Base-by-base conservation (phyloP, 2,113 vertebrate genomes). In the Fulica atra region DNA sequence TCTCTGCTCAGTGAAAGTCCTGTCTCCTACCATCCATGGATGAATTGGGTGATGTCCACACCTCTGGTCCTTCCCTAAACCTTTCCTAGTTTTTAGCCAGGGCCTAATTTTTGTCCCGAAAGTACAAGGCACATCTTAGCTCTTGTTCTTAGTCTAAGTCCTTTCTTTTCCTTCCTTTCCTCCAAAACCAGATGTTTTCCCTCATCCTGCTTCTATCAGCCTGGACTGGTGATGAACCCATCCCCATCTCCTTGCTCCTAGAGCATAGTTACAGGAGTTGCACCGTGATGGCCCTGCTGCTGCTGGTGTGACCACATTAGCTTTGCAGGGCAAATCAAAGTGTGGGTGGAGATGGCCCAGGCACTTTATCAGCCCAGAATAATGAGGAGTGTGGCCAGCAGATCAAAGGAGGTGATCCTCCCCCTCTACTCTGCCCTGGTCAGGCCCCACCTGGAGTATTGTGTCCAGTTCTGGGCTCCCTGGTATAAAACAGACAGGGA, bases 51-150 rank as follows among this genome's bases (percentile, higher is more conserved):
- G 21, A 36, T 18, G 38, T 66, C 17, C 5, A 3, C 35, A 9
- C 25, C 18, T 56, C 11, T 57, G 13, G 42, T 72, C 53, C 36
- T 42, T 91, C 24, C 25, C 15, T 48, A 70, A 68, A 66, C 6
- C 36, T 50, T 40, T 92, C 56, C n/a, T 42, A 9, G 0, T 2
- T 88, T 81, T 66, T 21, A n/a, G 13, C 4, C 33, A 60, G 24
- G 16, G 56, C 8, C 35, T 60, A 15, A 16, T 65, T 90, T 93
- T 86, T 82, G 40, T 2, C 26, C 40, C 33, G 36, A 60, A 93
- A 35, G 11, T n/a, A 53, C 11, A 36, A 4, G 44, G 9, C 31
- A 19, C 0, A 2, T 53, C 31, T 77, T 9, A 1, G 15, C 7
- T 51, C 33, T 51, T 77, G 19, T 10, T 65, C n/a, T 74, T n/a